Base-by-base conservation (phyloP, 2,113 vertebrate species). In the Aspidoscelis tigris region DNA sequence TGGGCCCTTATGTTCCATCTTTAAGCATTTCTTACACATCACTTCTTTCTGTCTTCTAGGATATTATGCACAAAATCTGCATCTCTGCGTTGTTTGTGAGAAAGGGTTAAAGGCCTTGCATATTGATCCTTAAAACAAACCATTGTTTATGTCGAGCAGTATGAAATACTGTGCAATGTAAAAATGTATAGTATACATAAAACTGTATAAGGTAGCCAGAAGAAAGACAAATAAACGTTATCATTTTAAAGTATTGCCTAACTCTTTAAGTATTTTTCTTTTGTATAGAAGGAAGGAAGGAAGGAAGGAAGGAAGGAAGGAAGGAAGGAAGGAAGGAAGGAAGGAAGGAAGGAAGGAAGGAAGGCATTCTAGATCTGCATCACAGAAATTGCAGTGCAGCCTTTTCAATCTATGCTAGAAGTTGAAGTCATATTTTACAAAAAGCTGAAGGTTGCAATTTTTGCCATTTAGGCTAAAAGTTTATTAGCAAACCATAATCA, bases 401-500 rank as follows among this genome's bases (percentile, higher is more conserved):
- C 89, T 92, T 88, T 88, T 58, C 70, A 86, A 89, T 80, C 91
- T 91, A 77, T n/a, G 90, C 90, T 90, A 93, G 81, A 74, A 83
- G 71, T 41, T 83, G 80, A 88, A 92, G 80, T 69, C 24, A 43
- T 88, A 90, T 93, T 93, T 94, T 80, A 79, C 33, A 89, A 89
- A 89, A 93, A 92, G 89, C 82, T 92, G 86, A 91, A 92, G 81
- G 78, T 26, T 83, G 61, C 50, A 75, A 91, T 90, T 94, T 95
- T 95, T 93, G 91, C 93, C 92, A 93, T 92, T 89, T 92, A 94
- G 87, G 81, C 83, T 90, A 86, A 93, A 95, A 90, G 92, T 95
- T 95, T 95, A 94, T 94, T 95, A 94, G 91, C 88, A 92, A 95
- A 95, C 81, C 88, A 77, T 92, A 93, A 94, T 92, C 88, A 94